Conservation (phyloP, 1,140 invertebrate genomes). For the Drosophila malerkotliana region DNA sequence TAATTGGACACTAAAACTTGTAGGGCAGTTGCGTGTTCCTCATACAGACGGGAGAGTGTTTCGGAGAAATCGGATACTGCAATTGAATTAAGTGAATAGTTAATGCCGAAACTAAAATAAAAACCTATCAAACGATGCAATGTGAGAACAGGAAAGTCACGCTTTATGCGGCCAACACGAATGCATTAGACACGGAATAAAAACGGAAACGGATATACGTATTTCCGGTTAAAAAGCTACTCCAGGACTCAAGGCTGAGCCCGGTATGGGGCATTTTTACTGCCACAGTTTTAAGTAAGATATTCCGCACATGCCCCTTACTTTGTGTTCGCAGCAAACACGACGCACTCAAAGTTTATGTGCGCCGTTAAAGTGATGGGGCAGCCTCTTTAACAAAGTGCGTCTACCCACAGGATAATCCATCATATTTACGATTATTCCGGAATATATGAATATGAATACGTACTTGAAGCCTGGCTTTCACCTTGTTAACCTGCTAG, state of each 20-base stretch:
- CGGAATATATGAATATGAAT: slow-evolving; percentile 50
- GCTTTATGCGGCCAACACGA: slow-evolving; percentile 14
- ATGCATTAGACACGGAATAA: slow-evolving; percentile 17
- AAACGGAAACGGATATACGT: slow-evolving; percentile 30
- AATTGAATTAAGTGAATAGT: slow-evolving; percentile 79
- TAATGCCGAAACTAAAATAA: background rate
- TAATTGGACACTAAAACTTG: slow-evolving; percentile 95
- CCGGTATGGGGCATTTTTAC: slow-evolving; percentile 10
- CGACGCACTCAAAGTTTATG: slow-evolving; percentile 18
- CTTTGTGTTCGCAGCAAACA: slow-evolving; percentile 29
- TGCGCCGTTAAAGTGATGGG: slow-evolving; percentile 8
- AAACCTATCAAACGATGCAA: background rate
- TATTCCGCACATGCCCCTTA: slow-evolving; percentile 27
- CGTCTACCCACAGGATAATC: slow-evolving; percentile 53
- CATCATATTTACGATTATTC: slow-evolving; percentile 74
- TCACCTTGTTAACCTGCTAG: slow-evolving; percentile 8
- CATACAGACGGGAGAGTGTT: slow-evolving; percentile 95
- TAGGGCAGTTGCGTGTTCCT: slow-evolving; percentile 95
- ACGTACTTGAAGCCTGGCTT: slow-evolving; percentile 7
- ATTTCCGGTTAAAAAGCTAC: slow-evolving; percentile 4
- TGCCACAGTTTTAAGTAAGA: slow-evolving; percentile 36
- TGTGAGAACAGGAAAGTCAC: slow-evolving; percentile 1
- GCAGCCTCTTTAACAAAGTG: slow-evolving; percentile 20
- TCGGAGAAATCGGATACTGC: slow-evolving; percentile 97
- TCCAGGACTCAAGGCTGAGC: background rate